Conservation (phyloP, 2,888 invertebrate species). For the Netelia virgata region DNA sequence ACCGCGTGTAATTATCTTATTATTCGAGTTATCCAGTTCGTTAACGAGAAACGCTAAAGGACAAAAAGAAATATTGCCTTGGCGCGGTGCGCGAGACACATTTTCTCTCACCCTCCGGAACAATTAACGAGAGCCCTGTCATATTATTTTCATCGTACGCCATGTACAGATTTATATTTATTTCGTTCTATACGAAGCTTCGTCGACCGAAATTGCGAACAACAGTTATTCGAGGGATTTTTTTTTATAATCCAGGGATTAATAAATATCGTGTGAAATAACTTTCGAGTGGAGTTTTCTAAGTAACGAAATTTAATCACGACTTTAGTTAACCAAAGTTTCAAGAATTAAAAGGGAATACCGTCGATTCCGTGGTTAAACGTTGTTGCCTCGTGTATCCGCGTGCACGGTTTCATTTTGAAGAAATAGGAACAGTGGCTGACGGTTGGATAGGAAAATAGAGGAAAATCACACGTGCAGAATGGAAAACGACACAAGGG, state of each 20-base stretch:
- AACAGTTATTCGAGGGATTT: no score
- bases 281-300: no score
- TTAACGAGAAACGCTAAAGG: conserved; percentile 21
- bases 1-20: conserved; percentile 21
- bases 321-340: background rate
- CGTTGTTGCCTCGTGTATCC: background rate
- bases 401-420: conserved; percentile 4
- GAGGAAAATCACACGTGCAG: background rate
- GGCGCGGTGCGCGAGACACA: conserved; percentile 7
- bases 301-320: no score
- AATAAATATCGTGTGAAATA: no score
- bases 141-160: background rate
- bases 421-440: conserved; percentile 15
- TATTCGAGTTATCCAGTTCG: conserved; percentile 24
- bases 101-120: background rate
- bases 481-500: conserved; percentile 3
- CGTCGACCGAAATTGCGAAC: background rate
- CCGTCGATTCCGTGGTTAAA: background rate
- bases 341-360: background rate
- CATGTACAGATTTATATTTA: background rate
- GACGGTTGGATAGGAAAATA: conserved; percentile 9
- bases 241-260: no score
- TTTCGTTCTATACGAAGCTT: background rate
- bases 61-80: conserved; percentile 21
- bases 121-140: conserved; percentile 23